Base-by-base conservation (phyloP, 2,888 invertebrate genomes). In the Eilema sororculum region DNA sequence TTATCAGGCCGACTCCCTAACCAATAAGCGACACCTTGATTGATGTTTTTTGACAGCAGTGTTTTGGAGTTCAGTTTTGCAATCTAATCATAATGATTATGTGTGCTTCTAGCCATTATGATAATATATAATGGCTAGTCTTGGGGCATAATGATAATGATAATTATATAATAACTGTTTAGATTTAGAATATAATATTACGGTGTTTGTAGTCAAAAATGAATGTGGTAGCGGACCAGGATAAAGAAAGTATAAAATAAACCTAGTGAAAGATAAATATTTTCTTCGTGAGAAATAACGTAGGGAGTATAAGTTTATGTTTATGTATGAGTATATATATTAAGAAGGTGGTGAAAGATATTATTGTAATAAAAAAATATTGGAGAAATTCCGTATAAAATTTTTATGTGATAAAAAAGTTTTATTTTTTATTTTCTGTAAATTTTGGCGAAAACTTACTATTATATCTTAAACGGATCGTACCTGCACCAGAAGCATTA, bases 201-300 rank as follows among this genome's bases (percentile, higher is more conserved):
- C 41, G n/a, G 20, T 25, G 5, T 67, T 28, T n/a, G 24, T 22
- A 57, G 24, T 16, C 16, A 57, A 58, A n/a, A 37, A 46, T 13
- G 52, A 8, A 52, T 69, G 69, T 69, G 30, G 80, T 79, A 82
- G 80, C 60, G 78, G 82, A 80, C 73, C 80, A 80, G 46, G 30
- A 28, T 30, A 58, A 56, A 3, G 16, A 59, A 46, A 37, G 52
- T 52, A 52, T 52, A 46, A 20, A 16, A 5, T 37, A 61, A 22
- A 16, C 4, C 37, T 52, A 52, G 24, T 22, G 60, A 69, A 69
- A 56, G 20, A 69, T 52, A 69, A 61, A 22, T 59, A 52, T 69
- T 64, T 58, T 59, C 59, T 12, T 59, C 24, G 24, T 30, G 59
- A 64, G 5, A 63, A 58, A 20, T 37, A n/a, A 62, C n/a, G 5